Conservation (phyloP, 2,113 vertebrate species). For the Percina caprodes region DNA sequence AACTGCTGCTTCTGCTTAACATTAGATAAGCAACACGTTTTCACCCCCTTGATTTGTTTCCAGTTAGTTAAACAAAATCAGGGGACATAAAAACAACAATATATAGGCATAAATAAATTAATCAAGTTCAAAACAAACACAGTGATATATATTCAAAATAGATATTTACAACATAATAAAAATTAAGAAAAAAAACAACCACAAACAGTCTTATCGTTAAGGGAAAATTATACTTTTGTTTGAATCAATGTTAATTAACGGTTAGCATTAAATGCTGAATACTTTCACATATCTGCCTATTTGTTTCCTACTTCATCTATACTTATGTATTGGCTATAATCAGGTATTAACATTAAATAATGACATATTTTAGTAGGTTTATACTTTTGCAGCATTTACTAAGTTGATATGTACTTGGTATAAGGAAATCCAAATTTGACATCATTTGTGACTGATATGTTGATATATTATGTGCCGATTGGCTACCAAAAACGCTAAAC, state of each 20-base stretch:
- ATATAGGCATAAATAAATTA: conserved; percentile 87
- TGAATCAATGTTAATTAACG: conserved; percentile 46
- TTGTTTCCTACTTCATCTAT: conserved; percentile 6
- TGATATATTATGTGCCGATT: conserved; percentile 57
- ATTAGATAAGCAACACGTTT: conserved; percentile 60
- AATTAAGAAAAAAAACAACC: conserved; percentile 43
- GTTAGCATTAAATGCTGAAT: conserved; percentile 55
- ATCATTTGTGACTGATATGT: conserved; percentile 80
- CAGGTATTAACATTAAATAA: conserved; percentile 42
- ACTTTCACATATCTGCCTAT: conserved; percentile 39
- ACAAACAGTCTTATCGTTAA: conserved; percentile 44
- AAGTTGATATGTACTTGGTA: conserved; percentile 81
- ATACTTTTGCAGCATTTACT: conserved; percentile 77
- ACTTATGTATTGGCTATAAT: conserved; percentile 39
- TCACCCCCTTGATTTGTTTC: conserved; percentile 59
- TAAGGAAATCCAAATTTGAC: conserved; percentile 77
- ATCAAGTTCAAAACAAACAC: conserved; percentile 81
- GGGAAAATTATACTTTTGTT: conserved; percentile 48
- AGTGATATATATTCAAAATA: conserved; percentile 80
- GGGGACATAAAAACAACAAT: conserved; percentile 75
- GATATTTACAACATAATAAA: conserved; percentile 82
- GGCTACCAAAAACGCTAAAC: conserved; percentile 62
- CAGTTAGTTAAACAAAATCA: conserved; percentile 78
- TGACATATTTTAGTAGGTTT: conserved; percentile 45
- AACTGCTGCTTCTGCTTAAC: conserved; percentile 51